Base-by-base conservation (phyloP, 2,888 invertebrate genomes). In the Latrodectus hesperus region DNA sequence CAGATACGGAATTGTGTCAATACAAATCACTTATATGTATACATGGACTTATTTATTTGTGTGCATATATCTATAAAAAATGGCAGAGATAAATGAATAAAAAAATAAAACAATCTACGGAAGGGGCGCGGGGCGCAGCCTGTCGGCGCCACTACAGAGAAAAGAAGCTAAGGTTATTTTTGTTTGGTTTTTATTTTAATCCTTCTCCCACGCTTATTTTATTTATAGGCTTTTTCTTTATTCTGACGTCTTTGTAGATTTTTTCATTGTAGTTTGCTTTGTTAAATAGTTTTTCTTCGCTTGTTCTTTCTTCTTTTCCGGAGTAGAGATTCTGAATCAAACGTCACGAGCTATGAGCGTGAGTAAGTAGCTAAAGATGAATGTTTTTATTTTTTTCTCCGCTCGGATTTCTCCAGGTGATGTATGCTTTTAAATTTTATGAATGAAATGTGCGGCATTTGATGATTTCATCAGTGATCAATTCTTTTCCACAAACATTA, bases 201-300 rank as follows among this genome's bases (percentile, higher is more conserved):
- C 76, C 67, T 17, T 11, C 73, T 60, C 86, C 86, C 86, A 87
- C 86, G 86, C 80, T 71, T 75, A 26, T 83, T 75, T 55, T 84
- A 72, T 74, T 78, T 85, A 79, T 79, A 74, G 68, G 74, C 55
- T 73, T 73, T 73, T 55, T 73, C 52, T 72, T 52, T 84, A 38
- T 83, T 83, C 51, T 83, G 72, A 70, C 75, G 78, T 70, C 68
- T 70, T 82, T 55, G 82, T 68, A 55, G 17, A n/a, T 55, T 76
- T 75, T 76, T 64, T 72, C 71, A 86, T 80, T 86, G 70, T 80
- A 76, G 80, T 85, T 77, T 51, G 55, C 38, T 38, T 73, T 72
- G 52, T 72, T 67, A 73, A 77, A 77, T 65, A 68, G 76, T 83
- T 71, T 83, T 53, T 67, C 38, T 71, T 60, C 49, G 22, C 55